Conservation (phyloP, 2,113 vertebrate species). For the Pao palembangensis region DNA sequence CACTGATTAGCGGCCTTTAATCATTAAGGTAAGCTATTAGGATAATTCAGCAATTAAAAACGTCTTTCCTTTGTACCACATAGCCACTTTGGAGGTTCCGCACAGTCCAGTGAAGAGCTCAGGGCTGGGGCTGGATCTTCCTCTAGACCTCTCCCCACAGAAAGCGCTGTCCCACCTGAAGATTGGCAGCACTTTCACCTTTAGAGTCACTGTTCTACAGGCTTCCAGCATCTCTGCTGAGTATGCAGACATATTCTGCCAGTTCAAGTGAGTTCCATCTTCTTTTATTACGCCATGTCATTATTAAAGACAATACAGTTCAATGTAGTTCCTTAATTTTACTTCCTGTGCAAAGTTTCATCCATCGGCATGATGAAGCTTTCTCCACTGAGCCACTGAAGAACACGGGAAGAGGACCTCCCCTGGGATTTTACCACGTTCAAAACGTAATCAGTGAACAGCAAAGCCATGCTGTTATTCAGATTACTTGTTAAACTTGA, state of each 20-base stretch:
- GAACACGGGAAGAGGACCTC: slow-evolving; percentile 94
- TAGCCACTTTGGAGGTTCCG: slow-evolving; percentile 72
- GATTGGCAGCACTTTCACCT: slow-evolving; percentile 92
- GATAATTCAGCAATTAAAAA: too few species aligned
- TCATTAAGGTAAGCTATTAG: too few species aligned
- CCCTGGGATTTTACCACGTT: slow-evolving; percentile 95
- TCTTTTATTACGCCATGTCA: neutral
- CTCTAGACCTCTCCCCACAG: slow-evolving; percentile 78
- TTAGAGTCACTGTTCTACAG: slow-evolving; percentile 95
- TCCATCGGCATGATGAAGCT: slow-evolving; percentile 95
- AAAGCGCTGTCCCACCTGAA: slow-evolving; percentile 82
- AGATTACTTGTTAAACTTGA: neutral
- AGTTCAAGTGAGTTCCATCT: slow-evolving; percentile 87
- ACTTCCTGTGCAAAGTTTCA: slow-evolving; percentile 69
- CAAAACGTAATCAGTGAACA: slow-evolving; percentile 82
- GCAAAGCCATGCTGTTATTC: neutral
- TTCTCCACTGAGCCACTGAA: slow-evolving; percentile 98
- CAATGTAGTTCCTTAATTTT: neutral
- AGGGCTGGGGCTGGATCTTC: slow-evolving; percentile 69
- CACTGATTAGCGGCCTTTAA: too few species aligned
- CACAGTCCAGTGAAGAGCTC: slow-evolving; percentile 63
- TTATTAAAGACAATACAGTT: too few species aligned
- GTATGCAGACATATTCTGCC: slow-evolving; percentile 98
- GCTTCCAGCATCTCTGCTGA: slow-evolving; percentile 97
- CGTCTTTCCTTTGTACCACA: neutral